Evolutionary conservation across 2,888 invertebrate species (phyloP).

Genomic region (Yponomeuta cagnagella): DNA sequence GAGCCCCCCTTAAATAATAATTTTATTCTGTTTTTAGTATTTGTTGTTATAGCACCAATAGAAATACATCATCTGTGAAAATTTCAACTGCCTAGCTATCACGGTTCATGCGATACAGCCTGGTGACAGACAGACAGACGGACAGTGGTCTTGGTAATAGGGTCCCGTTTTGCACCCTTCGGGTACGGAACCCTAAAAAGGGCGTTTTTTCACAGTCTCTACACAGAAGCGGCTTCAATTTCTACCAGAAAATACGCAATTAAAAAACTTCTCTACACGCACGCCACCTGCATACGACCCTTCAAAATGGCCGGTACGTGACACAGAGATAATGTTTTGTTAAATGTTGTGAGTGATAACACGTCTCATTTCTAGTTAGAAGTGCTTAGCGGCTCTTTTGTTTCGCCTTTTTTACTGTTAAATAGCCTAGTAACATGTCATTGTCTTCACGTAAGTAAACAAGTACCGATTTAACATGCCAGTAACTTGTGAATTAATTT

Average conservation of each 20-base stretch:
- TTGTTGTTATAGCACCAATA: too few species aligned
- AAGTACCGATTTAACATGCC: neutral
- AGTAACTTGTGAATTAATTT: neutral
- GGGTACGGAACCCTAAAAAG: too few species aligned
- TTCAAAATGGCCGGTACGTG: neutral
- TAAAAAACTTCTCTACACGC: neutral
- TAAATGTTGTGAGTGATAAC: neutral
- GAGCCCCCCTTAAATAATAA: too few species aligned
- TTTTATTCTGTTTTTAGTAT: too few species aligned
- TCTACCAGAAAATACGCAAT: neutral
- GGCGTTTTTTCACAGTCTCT: neutral
- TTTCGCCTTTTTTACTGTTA: neutral
- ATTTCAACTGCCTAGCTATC: too few species aligned
- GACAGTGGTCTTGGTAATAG: too few species aligned
- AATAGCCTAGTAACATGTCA: constrained; percentile 1
- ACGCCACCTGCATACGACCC: neutral
- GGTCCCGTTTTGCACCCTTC: too few species aligned
- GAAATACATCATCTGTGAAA: too few species aligned
- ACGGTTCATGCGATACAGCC: too few species aligned
- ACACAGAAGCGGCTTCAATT: neutral
- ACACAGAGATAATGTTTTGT: neutral
- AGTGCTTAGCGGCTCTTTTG: neutral
- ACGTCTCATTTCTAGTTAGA: neutral
- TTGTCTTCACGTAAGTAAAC: neutral
- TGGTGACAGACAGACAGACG: too few species aligned